phyloP scores from a whole-genome alignment of 2,888 invertebrate species.

The Hofmannophila pseudospretella region DNA sequence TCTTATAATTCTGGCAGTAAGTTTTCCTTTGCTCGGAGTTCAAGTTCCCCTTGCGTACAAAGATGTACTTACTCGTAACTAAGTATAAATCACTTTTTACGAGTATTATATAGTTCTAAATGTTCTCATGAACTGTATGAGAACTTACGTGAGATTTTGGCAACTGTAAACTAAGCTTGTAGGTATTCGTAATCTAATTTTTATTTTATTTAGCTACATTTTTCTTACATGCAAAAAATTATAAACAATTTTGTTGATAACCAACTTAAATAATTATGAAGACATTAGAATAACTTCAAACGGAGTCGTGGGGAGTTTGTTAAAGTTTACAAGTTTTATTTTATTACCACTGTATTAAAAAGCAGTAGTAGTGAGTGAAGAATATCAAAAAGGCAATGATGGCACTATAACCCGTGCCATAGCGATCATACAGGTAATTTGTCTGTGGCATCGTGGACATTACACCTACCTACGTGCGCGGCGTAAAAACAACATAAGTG shows the following conservation, averaged over 20 bases:
- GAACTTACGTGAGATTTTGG: conserved; percentile 6
- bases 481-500: conserved; percentile 11
- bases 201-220: no score
- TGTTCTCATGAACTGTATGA: conserved; percentile 14
- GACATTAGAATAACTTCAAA: no score
- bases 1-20: conserved; percentile 22
- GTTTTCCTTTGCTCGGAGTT: conserved; percentile 29
- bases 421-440: conserved; percentile 5
- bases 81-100: conserved; percentile 54
- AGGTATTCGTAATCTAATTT: no score
- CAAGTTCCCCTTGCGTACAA: conserved; percentile 38
- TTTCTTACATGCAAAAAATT: no score
- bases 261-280: no score
- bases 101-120: conserved; percentile 32
- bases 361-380: neutral
- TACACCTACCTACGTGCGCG: conserved; percentile 5
- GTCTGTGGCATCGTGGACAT: conserved; percentile 7
- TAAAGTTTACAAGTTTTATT: neutral
- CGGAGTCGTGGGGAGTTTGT: no score
- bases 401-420: neutral
- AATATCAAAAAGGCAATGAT: conserved; percentile 2
- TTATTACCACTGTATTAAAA: conserved; percentile 1
- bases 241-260: no score
- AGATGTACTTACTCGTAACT: no score
- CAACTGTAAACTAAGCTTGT: no score